Conservation (phyloP, 2,888 invertebrate genomes). For the Nyleta sp. region DNA sequence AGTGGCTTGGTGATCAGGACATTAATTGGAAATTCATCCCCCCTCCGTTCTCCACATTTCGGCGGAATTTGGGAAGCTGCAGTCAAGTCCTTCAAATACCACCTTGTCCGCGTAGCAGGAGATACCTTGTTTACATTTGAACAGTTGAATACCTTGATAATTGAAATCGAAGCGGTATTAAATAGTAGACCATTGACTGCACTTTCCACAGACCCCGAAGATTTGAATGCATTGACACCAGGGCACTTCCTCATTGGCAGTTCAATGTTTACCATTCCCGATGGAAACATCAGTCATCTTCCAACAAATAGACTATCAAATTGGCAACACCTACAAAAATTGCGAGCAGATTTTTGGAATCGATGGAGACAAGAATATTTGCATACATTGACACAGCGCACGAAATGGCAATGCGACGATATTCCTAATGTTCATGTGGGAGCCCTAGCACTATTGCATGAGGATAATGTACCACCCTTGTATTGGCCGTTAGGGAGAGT, state of each 20-base stretch:
- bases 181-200: conserved; percentile 12
- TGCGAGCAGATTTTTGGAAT: background rate
- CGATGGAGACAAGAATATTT: conserved; percentile 2
- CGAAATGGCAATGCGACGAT: background rate
- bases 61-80: too few species aligned
- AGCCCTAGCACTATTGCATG: background rate
- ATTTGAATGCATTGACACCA: too few species aligned
- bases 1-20: conserved; percentile 5
- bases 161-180: background rate
- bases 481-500: conserved; percentile 10
- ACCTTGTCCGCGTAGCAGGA: background rate
- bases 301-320: conserved; percentile 3
- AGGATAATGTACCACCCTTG: background rate
- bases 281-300: background rate
- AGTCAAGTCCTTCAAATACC: too few species aligned
- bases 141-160: background rate
- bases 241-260: too few species aligned
- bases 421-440: background rate
- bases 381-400: conserved; percentile 1
- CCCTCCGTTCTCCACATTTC: background rate
- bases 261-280: too few species aligned
- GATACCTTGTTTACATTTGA: conserved; percentile 1
- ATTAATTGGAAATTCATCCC: background rate
- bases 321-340: conserved; percentile 11
- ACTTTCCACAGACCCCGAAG: conserved; percentile 8